Conservation (phyloP, 2,113 vertebrate species). For the Syrmaticus mikado region DNA sequence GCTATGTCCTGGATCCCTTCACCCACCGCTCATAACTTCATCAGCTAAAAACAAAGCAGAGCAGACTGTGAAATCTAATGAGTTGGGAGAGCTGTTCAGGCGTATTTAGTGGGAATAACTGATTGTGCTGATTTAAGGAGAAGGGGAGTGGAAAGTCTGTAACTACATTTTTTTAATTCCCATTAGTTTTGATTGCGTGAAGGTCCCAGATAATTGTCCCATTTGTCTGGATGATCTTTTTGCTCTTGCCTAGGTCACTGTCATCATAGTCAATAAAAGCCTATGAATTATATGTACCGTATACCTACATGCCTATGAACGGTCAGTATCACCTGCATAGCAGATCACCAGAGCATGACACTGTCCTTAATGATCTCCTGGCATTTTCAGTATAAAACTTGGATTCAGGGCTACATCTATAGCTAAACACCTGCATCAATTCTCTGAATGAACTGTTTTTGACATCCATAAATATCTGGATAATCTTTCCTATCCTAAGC, state of each 20-base stretch:
- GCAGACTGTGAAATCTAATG: conserved; percentile 40
- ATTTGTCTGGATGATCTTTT: conserved; percentile 56
- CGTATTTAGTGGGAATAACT: background rate
- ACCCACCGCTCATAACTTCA: conserved; percentile 50
- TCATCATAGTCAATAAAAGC: conserved; percentile 19
- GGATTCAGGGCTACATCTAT: background rate
- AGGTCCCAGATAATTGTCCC: conserved; percentile 55
- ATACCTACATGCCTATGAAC: background rate
- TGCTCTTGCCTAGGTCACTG: conserved; percentile 18
- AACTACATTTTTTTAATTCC: conserved; percentile 46
- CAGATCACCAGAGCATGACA: background rate
- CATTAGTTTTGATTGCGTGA: conserved; percentile 58
- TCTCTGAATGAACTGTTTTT: background rate
- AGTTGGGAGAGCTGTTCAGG: conserved; percentile 43
- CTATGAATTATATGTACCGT: background rate
- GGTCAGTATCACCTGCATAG: background rate
- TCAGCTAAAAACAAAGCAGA: conserved; percentile 42
- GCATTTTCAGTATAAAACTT: background rate
- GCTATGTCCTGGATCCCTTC: conserved; percentile 57
- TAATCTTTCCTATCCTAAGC: background rate
- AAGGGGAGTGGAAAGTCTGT: conserved; percentile 38
- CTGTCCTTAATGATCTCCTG: background rate
- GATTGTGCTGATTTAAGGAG: conserved; percentile 56
- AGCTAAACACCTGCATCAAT: background rate
- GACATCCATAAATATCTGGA: background rate